These are phyloP conservation scores for Drosophila kanapiae DNA, from an alignment of 1,140 invertebrate genomes.

Conservation along the genomic window DNA sequence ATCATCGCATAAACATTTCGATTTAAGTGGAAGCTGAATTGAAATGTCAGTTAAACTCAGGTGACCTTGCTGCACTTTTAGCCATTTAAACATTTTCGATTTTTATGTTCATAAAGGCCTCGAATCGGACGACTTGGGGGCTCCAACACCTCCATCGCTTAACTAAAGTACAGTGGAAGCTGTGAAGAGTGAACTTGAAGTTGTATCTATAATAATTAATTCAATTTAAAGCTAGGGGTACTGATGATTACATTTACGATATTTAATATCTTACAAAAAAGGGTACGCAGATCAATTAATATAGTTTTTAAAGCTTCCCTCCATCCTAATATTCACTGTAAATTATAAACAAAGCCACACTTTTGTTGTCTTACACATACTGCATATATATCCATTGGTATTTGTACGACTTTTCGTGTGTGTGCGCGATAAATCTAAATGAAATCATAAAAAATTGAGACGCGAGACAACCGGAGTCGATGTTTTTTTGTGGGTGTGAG, in stretches of 20 bases:
- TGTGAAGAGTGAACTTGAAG: background rate
- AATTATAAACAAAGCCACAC: conserved; percentile 27
- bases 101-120: conserved; percentile 37
- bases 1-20: background rate
- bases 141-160: conserved; percentile 15
- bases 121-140: conserved; percentile 4
- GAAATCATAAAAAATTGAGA: conserved; percentile 59
- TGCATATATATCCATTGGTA: background rate
- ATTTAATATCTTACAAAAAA: background rate
- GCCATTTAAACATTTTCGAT: conserved; percentile 32
- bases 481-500: conserved; percentile 53
- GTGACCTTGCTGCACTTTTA: conserved; percentile 52
- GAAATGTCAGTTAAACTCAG: conserved; percentile 32
- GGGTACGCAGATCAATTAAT: background rate
- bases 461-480: conserved; percentile 25
- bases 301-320: background rate
- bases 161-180: background rate
- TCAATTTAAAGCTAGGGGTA: background rate
- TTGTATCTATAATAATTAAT: background rate
- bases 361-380: conserved; percentile 37
- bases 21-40: conserved; percentile 24
- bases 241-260: too few species aligned
- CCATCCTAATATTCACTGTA: background rate
- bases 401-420: conserved; percentile 27
- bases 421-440: conserved; percentile 60